Conservation (phyloP, 2,113 vertebrate species). For the Sceloporus tristichus region DNA sequence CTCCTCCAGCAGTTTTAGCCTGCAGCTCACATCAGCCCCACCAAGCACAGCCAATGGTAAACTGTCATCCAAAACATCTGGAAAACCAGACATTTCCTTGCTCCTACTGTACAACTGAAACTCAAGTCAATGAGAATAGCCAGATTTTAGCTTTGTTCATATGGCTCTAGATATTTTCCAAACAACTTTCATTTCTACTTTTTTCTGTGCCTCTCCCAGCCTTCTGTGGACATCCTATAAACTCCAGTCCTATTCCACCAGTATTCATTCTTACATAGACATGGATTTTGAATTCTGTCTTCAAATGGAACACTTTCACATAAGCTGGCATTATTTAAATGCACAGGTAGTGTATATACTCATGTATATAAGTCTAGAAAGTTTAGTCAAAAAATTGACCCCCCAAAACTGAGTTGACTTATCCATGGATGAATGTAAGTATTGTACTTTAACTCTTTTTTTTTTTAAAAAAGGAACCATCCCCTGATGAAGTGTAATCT, state of each 20-base stretch:
- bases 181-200: too few species aligned
- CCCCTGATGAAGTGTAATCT: too few species aligned
- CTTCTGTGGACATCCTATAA: background rate
- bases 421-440: too few species aligned
- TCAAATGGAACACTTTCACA: background rate
- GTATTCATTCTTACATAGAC: background rate
- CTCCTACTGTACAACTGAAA: background rate
- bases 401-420: too few species aligned
- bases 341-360: background rate
- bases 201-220: background rate
- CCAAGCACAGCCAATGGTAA: too few species aligned
- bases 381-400: too few species aligned
- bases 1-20: background rate
- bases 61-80: too few species aligned
- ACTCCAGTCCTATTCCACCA: background rate
- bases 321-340: background rate
- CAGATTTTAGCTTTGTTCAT: background rate
- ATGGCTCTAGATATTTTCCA: background rate
- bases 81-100: too few species aligned
- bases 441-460: too few species aligned
- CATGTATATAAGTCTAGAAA: too few species aligned
- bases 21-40: background rate
- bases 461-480: too few species aligned
- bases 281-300: background rate
- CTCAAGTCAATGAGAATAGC: background rate